Evolutionary conservation across 2,113 vertebrate species (phyloP).

Genomic region (Ailuropoda melanoleuca): DNA sequence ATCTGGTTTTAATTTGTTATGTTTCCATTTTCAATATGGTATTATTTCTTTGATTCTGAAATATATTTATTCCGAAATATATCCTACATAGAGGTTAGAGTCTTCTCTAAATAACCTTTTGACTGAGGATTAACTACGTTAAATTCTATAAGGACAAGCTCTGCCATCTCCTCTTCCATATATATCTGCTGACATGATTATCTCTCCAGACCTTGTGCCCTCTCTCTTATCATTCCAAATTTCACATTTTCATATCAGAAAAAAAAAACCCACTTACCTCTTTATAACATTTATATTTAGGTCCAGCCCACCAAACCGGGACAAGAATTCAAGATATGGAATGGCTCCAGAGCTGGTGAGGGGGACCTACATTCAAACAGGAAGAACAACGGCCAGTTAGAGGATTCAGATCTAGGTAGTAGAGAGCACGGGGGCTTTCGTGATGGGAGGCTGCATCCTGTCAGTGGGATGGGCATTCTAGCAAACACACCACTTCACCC

Average conservation of each 20-base stretch:
- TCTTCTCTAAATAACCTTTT: neutral
- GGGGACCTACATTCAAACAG: constrained; percentile 48
- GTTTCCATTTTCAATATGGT: neutral
- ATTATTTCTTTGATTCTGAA: neutral
- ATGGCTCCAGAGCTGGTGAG: constrained; percentile 52
- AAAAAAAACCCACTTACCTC: constrained; percentile 55
- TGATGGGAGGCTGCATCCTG: fast-evolving
- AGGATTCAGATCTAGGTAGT: fast-evolving
- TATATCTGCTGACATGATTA: fast-evolving
- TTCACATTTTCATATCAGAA: neutral
- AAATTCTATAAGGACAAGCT: neutral
- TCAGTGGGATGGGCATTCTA: fast-evolving
- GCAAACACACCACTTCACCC: neutral
- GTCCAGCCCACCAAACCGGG: constrained; percentile 51
- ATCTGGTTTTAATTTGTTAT: neutral
- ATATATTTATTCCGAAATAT: neutral
- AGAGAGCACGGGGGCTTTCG: fast-evolving
- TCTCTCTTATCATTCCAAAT: neutral
- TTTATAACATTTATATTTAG: neutral
- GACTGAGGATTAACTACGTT: neutral
- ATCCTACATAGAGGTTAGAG: neutral
- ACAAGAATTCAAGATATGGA: constrained; percentile 60
- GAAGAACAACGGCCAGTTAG: neutral
- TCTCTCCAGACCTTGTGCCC: neutral
- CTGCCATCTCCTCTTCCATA: neutral